phyloP scores from a whole-genome alignment of 2,888 invertebrate genomes.

The Tolmerus cingulatus region DNA sequence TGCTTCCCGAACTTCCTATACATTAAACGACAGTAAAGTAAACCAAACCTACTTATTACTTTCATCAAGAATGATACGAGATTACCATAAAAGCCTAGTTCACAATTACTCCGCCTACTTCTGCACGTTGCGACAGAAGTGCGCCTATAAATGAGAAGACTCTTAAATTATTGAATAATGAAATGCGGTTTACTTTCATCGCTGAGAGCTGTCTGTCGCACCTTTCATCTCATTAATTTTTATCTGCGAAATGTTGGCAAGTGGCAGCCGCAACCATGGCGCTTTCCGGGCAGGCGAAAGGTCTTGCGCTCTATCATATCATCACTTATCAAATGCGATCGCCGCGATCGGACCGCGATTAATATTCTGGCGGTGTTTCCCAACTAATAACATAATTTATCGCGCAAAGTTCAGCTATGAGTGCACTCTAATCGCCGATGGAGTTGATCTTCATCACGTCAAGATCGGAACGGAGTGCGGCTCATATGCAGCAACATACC shows the following conservation, averaged over 20 bases:
- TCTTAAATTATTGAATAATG: neutral
- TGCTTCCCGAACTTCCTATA: too few species aligned
- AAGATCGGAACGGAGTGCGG: conserved; percentile 20
- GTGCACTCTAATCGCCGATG: conserved; percentile 30
- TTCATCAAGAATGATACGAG: neutral
- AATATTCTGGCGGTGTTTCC: conserved; percentile 29
- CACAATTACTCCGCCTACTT: neutral
- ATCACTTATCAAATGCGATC: conserved; percentile 30
- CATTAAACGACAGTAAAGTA: too few species aligned
- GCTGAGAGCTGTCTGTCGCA: neutral
- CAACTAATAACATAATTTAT: conserved; percentile 42
- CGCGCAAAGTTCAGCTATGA: conserved; percentile 38
- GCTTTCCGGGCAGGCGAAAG: neutral
- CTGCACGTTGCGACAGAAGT: neutral
- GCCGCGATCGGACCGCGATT: neutral
- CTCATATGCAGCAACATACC: neutral
- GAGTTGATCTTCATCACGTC: conserved; percentile 40
- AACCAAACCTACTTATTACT: too few species aligned
- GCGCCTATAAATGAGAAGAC: neutral
- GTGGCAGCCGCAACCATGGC: neutral
- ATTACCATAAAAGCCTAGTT: neutral
- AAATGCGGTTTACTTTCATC: neutral
- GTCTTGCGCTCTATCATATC: conserved; percentile 5
- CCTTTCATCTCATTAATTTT: conserved; percentile 16
- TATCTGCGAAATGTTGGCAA: neutral